Percentiles rank a stretch among this genome's conserved stretches.
Evolutionary conservation across 2,113 vertebrate genomes (phyloP).

Genomic region (Salvelinus fontinalis): DNA sequence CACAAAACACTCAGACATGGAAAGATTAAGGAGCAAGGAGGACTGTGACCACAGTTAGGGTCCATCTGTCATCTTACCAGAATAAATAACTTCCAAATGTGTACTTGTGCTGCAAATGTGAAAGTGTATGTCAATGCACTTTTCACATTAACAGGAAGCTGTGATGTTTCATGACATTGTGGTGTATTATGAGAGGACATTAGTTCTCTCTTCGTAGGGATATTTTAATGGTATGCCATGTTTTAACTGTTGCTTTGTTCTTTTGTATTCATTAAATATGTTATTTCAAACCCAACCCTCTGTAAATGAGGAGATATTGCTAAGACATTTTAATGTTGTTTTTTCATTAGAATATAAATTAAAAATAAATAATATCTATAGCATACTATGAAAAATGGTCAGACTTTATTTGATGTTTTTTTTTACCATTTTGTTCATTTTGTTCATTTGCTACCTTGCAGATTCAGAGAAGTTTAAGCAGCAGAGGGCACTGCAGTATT

Average conservation of each 20-base stretch:
- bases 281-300: slow-evolving; percentile 48
- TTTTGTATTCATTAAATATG: slow-evolving; percentile 56
- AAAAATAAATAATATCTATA: slow-evolving; percentile 59
- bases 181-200: slow-evolving; percentile 51
- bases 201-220: slow-evolving; percentile 52
- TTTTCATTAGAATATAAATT: slow-evolving; percentile 56
- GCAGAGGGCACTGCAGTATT: slow-evolving; percentile 58
- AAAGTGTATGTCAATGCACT: slow-evolving; percentile 43
- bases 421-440: background rate
- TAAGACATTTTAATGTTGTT: slow-evolving; percentile 56
- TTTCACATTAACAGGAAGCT: slow-evolving; percentile 40
- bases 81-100: background rate
- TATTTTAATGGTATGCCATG: slow-evolving; percentile 51
- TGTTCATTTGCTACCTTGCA: too few relatives aligned
- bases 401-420: slow-evolving; percentile 16
- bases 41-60: slow-evolving; percentile 39
- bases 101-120: slow-evolving; percentile 34
- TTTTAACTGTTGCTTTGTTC: background rate
- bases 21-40: slow-evolving; percentile 38
- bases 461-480: background rate
- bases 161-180: slow-evolving; percentile 62
- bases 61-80: slow-evolving; percentile 5
- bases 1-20: slow-evolving; percentile 20
- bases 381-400: slow-evolving; percentile 10
- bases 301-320: slow-evolving; percentile 48